phyloP scores from a whole-genome alignment of 2,888 invertebrate genomes.

The Ennomos fuscantarius region DNA sequence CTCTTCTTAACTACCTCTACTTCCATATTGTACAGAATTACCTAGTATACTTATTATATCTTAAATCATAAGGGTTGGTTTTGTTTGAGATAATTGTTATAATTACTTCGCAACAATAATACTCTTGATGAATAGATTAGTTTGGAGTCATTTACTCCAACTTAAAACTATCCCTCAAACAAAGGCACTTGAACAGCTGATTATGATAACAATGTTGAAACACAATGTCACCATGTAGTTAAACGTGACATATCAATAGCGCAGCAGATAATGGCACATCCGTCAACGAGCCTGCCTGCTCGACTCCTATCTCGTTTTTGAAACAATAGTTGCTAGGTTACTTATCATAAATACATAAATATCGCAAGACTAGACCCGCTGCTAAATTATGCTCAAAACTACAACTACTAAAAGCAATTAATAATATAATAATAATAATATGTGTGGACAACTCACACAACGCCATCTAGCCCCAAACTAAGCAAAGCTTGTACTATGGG shows the following conservation, averaged over 20 bases:
- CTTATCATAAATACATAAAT: constrained; percentile 13
- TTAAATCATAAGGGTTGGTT: too few species aligned
- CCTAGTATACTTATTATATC: too few species aligned
- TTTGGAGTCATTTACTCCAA: not conserved
- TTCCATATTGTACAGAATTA: too few species aligned
- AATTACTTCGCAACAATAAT: not conserved
- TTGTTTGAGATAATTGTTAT: constrained; percentile 1
- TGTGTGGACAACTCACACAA: too few species aligned
- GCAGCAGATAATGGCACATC: constrained; percentile 65
- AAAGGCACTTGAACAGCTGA: constrained; percentile 43
- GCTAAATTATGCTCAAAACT: constrained; percentile 14
- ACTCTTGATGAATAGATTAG: too few species aligned
- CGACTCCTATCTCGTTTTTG: constrained; percentile 40
- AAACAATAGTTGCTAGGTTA: constrained; percentile 29
- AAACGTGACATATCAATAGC: constrained; percentile 72
- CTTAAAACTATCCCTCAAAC: constrained; percentile 15
- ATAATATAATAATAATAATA: too few species aligned
- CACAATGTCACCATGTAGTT: constrained; percentile 59
- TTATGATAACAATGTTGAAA: constrained; percentile 58
- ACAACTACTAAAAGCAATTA: too few species aligned
- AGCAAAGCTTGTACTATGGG: too few species aligned
- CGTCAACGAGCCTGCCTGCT: constrained; percentile 49
- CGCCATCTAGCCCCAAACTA: too few species aligned
- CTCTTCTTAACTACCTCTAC: too few species aligned
- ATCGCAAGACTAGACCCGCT: constrained; percentile 32